A percentile compares a stretch with the other conserved stretches of the same genome.
Evolutionary conservation across 2,113 vertebrate species (phyloP).

Genomic region (Misgurnus anguillicaudatus): DNA sequence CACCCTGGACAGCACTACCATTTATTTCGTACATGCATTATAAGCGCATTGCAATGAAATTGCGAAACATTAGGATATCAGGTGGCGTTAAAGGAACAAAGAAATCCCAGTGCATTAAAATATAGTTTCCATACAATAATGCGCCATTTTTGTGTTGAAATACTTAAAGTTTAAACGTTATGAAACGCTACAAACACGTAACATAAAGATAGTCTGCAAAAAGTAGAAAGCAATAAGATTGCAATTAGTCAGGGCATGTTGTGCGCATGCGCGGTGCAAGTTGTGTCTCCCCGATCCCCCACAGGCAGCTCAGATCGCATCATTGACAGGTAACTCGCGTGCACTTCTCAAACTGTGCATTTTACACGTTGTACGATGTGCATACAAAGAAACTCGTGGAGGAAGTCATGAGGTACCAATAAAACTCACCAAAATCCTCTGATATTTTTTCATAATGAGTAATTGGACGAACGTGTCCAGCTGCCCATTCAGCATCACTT

Average conservation of each 20-base stretch:
- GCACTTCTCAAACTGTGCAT: neutral
- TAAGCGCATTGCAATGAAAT: no score
- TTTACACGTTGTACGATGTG: constrained; percentile 26
- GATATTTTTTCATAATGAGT: constrained; percentile 73
- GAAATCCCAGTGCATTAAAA: neutral
- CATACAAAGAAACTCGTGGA: neutral
- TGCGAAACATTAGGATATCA: neutral
- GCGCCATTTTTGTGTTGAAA: no score
- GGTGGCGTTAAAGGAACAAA: constrained; percentile 11
- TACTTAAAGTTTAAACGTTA: no score
- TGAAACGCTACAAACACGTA: neutral
- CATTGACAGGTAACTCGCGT: constrained; percentile 21
- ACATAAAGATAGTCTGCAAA: no score
- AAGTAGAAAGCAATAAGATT: no score
- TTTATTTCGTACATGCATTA: neutral
- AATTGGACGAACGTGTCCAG: constrained; percentile 70
- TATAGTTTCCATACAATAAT: no score
- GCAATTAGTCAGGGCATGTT: neutral
- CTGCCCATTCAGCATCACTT: constrained; percentile 72
- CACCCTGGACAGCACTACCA: constrained; percentile 3
- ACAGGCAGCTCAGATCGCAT: constrained; percentile 4
- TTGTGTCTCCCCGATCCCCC: constrained; percentile 6
- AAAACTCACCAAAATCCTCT: neutral
- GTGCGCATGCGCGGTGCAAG: constrained; percentile 14
- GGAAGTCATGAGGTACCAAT: neutral